phyloP scores from a whole-genome alignment of 2,888 invertebrate genomes.

The Cyclophora punctaria region DNA sequence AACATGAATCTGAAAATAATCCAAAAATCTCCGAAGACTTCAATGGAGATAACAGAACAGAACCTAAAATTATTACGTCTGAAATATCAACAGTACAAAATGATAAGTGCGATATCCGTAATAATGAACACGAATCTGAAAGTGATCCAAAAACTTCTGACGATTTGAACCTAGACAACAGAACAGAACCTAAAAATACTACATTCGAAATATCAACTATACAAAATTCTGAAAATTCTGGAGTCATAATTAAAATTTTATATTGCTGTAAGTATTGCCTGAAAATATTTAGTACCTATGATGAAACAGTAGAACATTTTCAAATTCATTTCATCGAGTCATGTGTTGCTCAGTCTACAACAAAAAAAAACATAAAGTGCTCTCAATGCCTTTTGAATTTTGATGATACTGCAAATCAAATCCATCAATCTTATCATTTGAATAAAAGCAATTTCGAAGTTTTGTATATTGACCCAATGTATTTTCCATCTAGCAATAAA shows the following conservation, averaged over 20 bases:
- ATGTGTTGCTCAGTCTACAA: constrained; percentile 11
- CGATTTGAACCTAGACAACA: no score
- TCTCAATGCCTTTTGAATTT: constrained; percentile 30
- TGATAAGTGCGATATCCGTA: no score
- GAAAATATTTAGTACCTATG: constrained; percentile 38
- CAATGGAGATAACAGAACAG: no score
- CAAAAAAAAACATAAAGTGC: constrained; percentile 23
- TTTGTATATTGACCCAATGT: constrained; percentile 40
- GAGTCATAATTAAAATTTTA: constrained; percentile 7
- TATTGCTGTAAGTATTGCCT: constrained; percentile 44
- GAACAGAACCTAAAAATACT: no score
- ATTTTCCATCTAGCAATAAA: constrained; percentile 36
- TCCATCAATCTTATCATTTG: constrained; percentile 28
- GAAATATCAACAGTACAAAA: no score
- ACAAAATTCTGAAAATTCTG: no score
- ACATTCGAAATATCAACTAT: no score
- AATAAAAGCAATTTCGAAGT: constrained; percentile 16
- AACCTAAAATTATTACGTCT: no score
- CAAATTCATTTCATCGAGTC: constrained; percentile 36
- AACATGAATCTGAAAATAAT: no score
- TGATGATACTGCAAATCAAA: constrained; percentile 22
- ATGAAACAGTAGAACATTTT: constrained; percentile 50
- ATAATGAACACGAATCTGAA: no score
- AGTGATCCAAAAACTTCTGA: no score
- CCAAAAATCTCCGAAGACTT: no score